phyloP scores from a whole-genome alignment of 2,888 invertebrate species.

The Cyrtodaria siliqua region DNA sequence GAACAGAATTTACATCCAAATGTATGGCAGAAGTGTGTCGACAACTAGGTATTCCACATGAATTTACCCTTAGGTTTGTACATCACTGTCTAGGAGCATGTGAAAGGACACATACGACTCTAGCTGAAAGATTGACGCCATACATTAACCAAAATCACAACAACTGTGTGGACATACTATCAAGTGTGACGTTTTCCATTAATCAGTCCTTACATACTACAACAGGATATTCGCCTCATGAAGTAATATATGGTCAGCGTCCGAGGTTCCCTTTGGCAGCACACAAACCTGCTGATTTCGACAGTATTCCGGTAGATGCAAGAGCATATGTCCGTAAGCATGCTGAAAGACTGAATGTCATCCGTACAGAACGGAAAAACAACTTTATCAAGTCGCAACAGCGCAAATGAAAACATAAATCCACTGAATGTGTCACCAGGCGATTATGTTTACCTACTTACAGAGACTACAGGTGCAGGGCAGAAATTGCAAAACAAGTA shows the following conservation, averaged over 20 bases:
- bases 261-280: slow-evolving; percentile 38
- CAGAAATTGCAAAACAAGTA: slow-evolving; percentile 19
- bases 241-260: slow-evolving; percentile 39
- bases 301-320: slow-evolving; percentile 24
- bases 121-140: slow-evolving; percentile 44
- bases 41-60: slow-evolving; percentile 36
- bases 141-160: slow-evolving; percentile 33
- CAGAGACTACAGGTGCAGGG: slow-evolving; percentile 7
- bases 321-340: slow-evolving; percentile 22
- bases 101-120: slow-evolving; percentile 40
- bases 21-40: slow-evolving; percentile 45
- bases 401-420: slow-evolving; percentile 15
- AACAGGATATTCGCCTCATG: slow-evolving; percentile 44
- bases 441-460: slow-evolving; percentile 28
- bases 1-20: slow-evolving; percentile 42
- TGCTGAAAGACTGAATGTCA: neutral
- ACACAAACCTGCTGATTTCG: slow-evolving; percentile 20
- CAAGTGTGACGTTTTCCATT: slow-evolving; percentile 33
- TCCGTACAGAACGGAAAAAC: neutral
- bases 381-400: neutral
- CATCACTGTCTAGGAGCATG: slow-evolving; percentile 22
- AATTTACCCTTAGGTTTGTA: slow-evolving; percentile 2
- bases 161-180: slow-evolving; percentile 28
- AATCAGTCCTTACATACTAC: slow-evolving; percentile 33
- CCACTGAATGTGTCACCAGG: slow-evolving; percentile 1